Base-by-base conservation (phyloP, 2,888 invertebrate genomes). In the Melinaea menophilus region DNA sequence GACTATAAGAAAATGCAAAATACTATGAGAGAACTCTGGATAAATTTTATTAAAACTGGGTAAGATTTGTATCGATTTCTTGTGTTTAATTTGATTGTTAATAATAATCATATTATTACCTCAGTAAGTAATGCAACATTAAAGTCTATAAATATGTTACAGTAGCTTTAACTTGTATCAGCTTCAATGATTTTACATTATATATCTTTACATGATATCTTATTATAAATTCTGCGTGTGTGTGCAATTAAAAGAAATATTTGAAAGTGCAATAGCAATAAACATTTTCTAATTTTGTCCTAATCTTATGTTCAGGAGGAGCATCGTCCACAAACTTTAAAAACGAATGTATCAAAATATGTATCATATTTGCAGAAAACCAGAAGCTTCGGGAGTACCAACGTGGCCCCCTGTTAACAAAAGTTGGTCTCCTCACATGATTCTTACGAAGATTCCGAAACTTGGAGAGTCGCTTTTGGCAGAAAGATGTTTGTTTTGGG, bases 11-110 rank as follows among this genome's bases (percentile, higher is more conserved):
- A 72, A 5, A 73, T 80, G 69, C 78, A 73, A 58, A 58, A 62
- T 0, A 35, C 67, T 2, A 64, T 82, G 51, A 74, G 77, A 56
- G 71, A 79, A 31, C 65, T 83, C 4, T 83, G 82, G 83, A 63
- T 69, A 11, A 82, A 78, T 61, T 84, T 84, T 59, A 74, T 80
- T 3, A 73, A 55, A 60, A 75, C 7, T 51, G 51, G 51, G 51
- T 51, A 51, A 51, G 31, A 5, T 51, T 51, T 51, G 7, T 5
- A 48, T n/a, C 13, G 7, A 22, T 51, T 12, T 22, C 5, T 13
- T 12, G 2, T 51, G 5, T 48, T 11, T 9, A 41, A 41, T 9
- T 41, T 9, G 9, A 41, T 9, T 9, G 3, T 41, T 41, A 41
- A 7, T 41, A 41, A 41, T 41, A 22, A 0, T 22, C 22, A 22